phyloP scores from a whole-genome alignment of 2,797 vertebrate genomes.

The Pangasius krempfi region DNA sequence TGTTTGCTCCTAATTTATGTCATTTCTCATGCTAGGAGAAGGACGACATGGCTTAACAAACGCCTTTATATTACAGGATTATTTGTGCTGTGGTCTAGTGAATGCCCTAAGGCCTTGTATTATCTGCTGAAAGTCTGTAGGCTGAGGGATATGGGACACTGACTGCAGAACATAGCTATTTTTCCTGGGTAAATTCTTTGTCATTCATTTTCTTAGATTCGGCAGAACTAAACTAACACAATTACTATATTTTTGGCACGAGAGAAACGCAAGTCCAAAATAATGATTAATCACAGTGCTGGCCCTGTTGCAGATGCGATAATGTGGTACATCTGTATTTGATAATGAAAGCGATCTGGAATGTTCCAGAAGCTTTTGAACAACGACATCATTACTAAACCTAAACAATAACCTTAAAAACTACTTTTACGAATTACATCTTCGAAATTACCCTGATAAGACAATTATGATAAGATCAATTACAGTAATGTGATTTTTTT shows the following conservation, averaged over 20 bases:
- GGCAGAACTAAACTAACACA: constrained; percentile 67
- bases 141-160: constrained; percentile 73
- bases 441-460: constrained; percentile 23
- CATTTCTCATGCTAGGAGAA: constrained; percentile 11
- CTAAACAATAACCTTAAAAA: constrained; percentile 28
- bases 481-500: constrained; percentile 4
- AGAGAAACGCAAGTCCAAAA: constrained; percentile 50
- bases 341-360: constrained; percentile 23
- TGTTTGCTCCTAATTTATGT: constrained; percentile 1
- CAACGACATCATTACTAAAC: constrained; percentile 7
- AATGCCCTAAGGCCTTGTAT: constrained; percentile 32
- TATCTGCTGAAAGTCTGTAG: constrained; percentile 38
- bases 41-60: constrained; percentile 7
- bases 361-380: constrained; percentile 35
- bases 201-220: constrained; percentile 70
- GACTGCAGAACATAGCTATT: constrained; percentile 68
- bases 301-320: constrained; percentile 37
- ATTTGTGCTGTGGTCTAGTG: constrained; percentile 37
- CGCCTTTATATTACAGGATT: constrained; percentile 26
- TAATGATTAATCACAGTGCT: constrained; percentile 56
- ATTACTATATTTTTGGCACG: constrained; percentile 58
- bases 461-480: constrained; percentile 33
- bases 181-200: constrained; percentile 64
- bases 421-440: constrained; percentile 22
- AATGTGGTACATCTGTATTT: constrained; percentile 29